Percentiles rank a stretch among this genome's conserved stretches.
Conservation (phyloP, 2,113 vertebrate species). For the Ellobius talpinus region DNA sequence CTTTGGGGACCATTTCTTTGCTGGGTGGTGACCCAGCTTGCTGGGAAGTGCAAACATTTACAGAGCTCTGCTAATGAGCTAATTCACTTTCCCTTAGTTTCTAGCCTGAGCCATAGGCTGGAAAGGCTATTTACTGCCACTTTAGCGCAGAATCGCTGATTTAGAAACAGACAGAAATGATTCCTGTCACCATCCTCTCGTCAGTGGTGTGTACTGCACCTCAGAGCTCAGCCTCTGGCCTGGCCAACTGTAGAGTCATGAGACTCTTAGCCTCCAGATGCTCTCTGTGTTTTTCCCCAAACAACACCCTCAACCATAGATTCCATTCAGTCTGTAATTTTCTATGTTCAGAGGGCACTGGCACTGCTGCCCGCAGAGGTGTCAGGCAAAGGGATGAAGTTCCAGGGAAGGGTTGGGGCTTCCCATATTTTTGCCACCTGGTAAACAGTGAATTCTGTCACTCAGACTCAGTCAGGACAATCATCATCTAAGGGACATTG, state of each 20-base stretch:
- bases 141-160: background rate
- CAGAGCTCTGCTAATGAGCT: background rate
- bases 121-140: background rate
- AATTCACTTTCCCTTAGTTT: background rate
- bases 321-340: background rate
- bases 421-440: background rate
- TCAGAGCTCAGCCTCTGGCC: background rate
- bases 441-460: background rate
- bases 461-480: background rate
- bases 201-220: background rate
- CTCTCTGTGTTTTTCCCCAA: background rate
- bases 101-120: background rate
- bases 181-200: background rate
- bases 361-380: background rate
- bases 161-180: background rate
- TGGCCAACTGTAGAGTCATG: background rate
- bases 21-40: background rate
- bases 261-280: background rate
- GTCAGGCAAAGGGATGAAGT: background rate
- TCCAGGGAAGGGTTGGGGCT: background rate
- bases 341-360: background rate
- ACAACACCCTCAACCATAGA: background rate
- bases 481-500: background rate
- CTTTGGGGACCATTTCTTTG: fast-evolving
- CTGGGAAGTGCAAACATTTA: background rate